Evolutionary conservation across 2,888 invertebrate genomes (phyloP).

Genomic region (Himalopsyche tibetana): DNA sequence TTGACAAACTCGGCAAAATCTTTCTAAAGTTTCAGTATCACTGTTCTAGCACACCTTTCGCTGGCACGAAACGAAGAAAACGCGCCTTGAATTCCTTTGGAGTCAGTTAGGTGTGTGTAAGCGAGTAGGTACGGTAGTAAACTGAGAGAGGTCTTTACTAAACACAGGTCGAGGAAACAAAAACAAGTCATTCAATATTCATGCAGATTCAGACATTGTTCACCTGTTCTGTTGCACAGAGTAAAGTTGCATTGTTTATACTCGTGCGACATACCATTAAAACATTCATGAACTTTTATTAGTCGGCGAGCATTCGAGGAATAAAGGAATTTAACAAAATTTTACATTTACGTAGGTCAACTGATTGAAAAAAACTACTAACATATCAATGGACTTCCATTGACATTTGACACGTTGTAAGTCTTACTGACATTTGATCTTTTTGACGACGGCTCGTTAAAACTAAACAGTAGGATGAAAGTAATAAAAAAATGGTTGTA

Average conservation of each 20-base stretch:
- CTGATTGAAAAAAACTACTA: too few species aligned
- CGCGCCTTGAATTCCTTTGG: constrained; percentile 22
- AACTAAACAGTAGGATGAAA: too few species aligned
- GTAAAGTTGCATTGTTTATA: not conserved
- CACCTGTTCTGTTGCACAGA: not conserved
- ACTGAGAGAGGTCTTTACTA: not conserved
- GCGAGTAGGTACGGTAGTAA: not conserved
- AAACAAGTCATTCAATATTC: constrained; percentile 27
- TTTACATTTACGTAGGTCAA: too few species aligned
- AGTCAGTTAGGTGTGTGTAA: not conserved
- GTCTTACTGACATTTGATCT: too few species aligned
- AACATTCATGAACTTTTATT: not conserved
- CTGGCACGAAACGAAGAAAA: constrained; percentile 21
- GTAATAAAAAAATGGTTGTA: too few species aligned
- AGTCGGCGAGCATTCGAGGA: too few species aligned
- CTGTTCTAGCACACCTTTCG: constrained; percentile 27
- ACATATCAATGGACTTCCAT: too few species aligned
- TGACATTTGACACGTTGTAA: too few species aligned
- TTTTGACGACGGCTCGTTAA: too few species aligned
- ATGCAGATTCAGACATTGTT: constrained; percentile 26
- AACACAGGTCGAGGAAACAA: constrained; percentile 9
- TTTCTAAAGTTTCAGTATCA: constrained; percentile 13
- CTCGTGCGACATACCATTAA: not conserved
- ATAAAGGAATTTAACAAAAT: too few species aligned
- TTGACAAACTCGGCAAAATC: too few species aligned